Evolutionary conservation across 2,888 invertebrate species (phyloP).

Genomic region (Latheticus oryzae): DNA sequence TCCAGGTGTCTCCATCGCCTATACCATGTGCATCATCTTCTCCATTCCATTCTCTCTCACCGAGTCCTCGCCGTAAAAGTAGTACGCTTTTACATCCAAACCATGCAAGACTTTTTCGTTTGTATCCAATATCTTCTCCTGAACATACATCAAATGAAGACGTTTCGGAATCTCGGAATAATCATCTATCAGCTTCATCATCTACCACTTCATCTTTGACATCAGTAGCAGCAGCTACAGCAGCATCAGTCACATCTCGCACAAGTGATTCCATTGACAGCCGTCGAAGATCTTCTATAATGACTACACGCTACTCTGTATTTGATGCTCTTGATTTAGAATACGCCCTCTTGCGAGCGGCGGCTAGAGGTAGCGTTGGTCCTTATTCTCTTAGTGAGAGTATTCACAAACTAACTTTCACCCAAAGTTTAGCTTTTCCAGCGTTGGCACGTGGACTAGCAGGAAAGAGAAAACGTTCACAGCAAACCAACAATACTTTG

Average conservation of each 20-base stretch:
- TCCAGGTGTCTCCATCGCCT: conserved; percentile 70
- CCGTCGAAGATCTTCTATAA: conserved; percentile 70
- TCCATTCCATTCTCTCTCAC: conserved; percentile 61
- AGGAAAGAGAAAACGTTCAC: conserved; percentile 71
- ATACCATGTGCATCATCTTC: conserved; percentile 62
- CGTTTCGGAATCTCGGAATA: conserved; percentile 63
- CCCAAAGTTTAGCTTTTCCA: conserved; percentile 79
- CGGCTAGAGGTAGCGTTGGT: conserved; percentile 78
- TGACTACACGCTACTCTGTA: conserved; percentile 74
- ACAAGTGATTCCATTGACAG: conserved; percentile 64
- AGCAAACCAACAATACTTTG: conserved; percentile 66
- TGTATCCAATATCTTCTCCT: conserved; percentile 63
- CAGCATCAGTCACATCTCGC: conserved; percentile 49
- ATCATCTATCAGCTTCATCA: conserved; percentile 66
- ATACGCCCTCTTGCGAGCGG: conserved; percentile 76
- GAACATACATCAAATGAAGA: conserved; percentile 66
- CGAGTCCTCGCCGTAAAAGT: conserved; percentile 69
- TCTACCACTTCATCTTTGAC: conserved; percentile 72
- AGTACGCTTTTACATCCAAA: conserved; percentile 75
- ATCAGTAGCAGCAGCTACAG: conserved; percentile 65
- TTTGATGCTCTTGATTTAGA: conserved; percentile 79
- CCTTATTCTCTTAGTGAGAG: conserved; percentile 79
- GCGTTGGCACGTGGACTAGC: conserved; percentile 77
- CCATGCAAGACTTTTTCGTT: conserved; percentile 73
- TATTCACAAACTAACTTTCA: conserved; percentile 78